Evolutionary conservation across 2,113 vertebrate species (phyloP).

Genomic region (Pachycephala philippinensis): DNA sequence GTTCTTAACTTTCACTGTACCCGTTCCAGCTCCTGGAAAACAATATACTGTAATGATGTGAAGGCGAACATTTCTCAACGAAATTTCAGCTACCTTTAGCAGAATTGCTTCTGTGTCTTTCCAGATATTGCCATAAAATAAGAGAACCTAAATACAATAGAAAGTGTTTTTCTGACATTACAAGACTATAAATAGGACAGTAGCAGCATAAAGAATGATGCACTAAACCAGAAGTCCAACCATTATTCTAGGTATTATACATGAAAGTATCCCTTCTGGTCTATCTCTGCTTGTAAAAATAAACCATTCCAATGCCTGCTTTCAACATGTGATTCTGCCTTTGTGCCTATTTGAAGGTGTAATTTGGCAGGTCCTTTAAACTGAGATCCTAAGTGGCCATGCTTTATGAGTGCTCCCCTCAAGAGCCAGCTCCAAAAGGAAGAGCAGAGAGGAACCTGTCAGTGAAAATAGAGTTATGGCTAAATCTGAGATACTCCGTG

Average conservation of each 20-base stretch:
- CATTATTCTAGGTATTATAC: background rate
- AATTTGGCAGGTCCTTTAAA: conserved; percentile 3
- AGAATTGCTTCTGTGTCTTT: background rate
- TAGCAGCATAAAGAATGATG: background rate
- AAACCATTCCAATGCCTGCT: background rate
- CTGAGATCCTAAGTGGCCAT: background rate
- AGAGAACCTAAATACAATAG: background rate
- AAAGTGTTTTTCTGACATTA: conserved; percentile 1
- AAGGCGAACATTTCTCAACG: conserved; percentile 22
- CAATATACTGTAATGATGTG: background rate
- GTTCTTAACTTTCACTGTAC: background rate
- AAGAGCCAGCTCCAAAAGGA: background rate
- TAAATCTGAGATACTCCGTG: background rate
- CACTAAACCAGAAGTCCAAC: background rate
- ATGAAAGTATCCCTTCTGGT: background rate
- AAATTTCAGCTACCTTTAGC: background rate
- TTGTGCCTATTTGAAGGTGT: background rate
- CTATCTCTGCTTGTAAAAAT: background rate
- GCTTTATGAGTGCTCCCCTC: background rate
- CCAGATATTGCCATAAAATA: background rate
- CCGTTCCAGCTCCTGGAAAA: conserved; percentile 9
- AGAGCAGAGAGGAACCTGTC: background rate
- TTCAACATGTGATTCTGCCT: background rate
- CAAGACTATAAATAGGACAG: background rate
- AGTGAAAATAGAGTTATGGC: background rate